phyloP scores from a whole-genome alignment of 2,797 vertebrate genomes.

The Parauchenoglanis ngamensis region DNA sequence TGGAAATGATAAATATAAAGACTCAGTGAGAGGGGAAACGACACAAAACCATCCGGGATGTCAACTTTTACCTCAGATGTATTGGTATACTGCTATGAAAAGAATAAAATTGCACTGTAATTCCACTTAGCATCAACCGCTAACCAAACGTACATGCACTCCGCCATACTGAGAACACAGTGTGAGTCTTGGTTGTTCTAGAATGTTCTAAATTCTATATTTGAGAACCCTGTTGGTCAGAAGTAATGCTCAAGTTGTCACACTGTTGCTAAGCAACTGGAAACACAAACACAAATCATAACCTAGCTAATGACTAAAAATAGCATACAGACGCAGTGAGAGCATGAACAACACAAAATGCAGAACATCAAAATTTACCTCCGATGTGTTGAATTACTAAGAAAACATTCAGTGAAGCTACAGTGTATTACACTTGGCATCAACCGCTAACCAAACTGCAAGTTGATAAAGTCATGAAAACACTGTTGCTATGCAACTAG shows the following conservation, averaged over 20 bases:
- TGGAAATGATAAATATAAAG: neutral
- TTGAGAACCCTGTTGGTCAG: neutral
- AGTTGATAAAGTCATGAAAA: neutral
- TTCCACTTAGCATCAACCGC: neutral
- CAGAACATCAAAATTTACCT: neutral
- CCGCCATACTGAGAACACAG: neutral
- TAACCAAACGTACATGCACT: neutral
- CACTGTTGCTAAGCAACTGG: neutral
- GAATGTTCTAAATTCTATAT: neutral
- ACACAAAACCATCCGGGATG: neutral
- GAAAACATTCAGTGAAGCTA: neutral
- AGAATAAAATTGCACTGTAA: neutral
- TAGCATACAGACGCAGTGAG: neutral
- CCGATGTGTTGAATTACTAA: neutral
- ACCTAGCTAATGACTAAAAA: neutral
- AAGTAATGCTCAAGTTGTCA: neutral
- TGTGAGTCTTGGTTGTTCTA: neutral
- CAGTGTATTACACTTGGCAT: neutral
- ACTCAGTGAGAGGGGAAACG: neutral
- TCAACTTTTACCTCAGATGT: neutral
- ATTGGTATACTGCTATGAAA: neutral
- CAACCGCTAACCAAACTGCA: neutral
- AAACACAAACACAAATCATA: neutral
- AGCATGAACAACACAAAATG: too few species aligned
- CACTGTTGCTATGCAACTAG: neutral